A percentile compares a stretch with the other conserved stretches of the same genome.
Conservation (phyloP, 2,888 invertebrate genomes). For the Dryomyza anilis region DNA sequence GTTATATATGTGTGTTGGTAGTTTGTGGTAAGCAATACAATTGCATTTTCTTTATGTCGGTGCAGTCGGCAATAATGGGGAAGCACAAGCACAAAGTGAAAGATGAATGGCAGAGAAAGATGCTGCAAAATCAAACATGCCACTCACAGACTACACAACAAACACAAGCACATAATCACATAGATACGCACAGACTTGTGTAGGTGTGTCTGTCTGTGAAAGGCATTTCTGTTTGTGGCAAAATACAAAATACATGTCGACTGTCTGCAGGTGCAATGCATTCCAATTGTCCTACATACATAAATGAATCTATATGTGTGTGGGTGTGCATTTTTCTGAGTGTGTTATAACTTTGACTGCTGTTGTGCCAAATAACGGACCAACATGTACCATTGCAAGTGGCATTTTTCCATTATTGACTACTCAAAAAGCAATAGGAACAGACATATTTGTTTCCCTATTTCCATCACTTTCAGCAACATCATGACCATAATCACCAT, state of each 20-base stretch:
- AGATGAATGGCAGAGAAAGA: not conserved
- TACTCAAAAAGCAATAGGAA: not conserved
- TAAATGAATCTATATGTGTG: not conserved
- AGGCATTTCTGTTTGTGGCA: not conserved
- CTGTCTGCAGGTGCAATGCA: not conserved
- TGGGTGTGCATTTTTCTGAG: not conserved
- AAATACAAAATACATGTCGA: too few relatives aligned
- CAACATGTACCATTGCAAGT: too few relatives aligned
- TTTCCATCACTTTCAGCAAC: not conserved
- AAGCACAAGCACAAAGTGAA: not conserved
- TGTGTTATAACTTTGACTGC: not conserved
- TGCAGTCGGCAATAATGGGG: not conserved
- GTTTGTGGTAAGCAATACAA: not conserved
- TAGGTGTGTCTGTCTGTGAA: not conserved
- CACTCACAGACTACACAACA: conserved; percentile 28
- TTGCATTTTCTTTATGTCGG: not conserved
- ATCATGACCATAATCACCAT: too few relatives aligned
- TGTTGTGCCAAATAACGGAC: not conserved
- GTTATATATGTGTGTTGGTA: too few relatives aligned
- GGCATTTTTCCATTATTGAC: not conserved
- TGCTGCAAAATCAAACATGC: conserved; percentile 4
- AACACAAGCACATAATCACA: too few relatives aligned
- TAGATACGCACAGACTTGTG: not conserved
- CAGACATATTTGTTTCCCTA: not conserved
- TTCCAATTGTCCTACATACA: not conserved